These are phyloP conservation scores for Hippoglossus hippoglossus DNA, from an alignment of 2,797 vertebrate species.

Conservation along the genomic window DNA sequence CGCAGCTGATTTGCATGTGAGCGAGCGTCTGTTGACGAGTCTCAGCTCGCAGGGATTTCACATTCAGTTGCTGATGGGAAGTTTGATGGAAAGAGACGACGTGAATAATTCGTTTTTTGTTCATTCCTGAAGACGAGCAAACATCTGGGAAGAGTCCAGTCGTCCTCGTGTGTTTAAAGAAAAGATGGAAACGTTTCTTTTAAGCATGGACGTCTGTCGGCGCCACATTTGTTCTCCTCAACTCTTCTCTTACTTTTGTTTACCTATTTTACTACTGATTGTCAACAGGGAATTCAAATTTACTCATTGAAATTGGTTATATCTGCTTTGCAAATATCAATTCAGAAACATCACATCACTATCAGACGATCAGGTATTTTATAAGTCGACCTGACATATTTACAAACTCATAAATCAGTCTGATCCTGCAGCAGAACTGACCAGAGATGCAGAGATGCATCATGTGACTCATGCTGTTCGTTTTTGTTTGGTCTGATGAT, in stretches of 20 bases:
- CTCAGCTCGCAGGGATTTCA: slow-evolving; percentile 22
- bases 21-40: slow-evolving; percentile 33
- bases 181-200: too few species aligned
- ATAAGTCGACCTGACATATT: background rate
- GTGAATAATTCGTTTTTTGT: background rate
- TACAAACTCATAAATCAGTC: slow-evolving; percentile 5
- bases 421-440: background rate
- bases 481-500: slow-evolving; percentile 36
- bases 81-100: background rate
- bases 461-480: slow-evolving; percentile 27
- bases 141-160: background rate
- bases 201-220: too few species aligned
- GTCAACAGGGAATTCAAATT: too few species aligned
- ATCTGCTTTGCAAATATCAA: background rate
- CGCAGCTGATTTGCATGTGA: slow-evolving; percentile 67
- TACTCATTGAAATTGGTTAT: too few species aligned
- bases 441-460: background rate
- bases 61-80: background rate
- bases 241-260: too few species aligned
- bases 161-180: too few species aligned
- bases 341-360: background rate
- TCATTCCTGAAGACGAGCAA: too few species aligned
- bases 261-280: too few species aligned
- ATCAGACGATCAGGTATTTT: background rate
- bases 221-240: too few species aligned